Percentiles rank a stretch among this genome's conserved stretches.
Conservation (phyloP, 2,113 vertebrate species). For the Prinia subflava region DNA sequence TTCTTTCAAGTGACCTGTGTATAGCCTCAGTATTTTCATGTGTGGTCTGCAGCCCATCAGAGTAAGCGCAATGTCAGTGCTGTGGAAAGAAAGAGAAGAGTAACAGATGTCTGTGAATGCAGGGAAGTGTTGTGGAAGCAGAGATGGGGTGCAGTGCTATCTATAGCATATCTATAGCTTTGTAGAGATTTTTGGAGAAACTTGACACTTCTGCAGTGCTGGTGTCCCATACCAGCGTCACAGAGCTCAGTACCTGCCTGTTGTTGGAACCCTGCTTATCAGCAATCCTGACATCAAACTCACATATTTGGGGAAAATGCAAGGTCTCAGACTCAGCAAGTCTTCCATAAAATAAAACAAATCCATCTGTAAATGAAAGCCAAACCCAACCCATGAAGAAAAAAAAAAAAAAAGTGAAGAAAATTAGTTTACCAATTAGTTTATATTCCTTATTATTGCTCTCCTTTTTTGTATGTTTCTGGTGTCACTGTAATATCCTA, state of each 20-base stretch:
- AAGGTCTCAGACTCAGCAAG: not conserved
- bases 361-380: not conserved
- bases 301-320: not conserved
- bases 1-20: not conserved
- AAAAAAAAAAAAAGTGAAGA: not conserved
- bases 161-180: not conserved
- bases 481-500: not conserved
- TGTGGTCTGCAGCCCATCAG: not conserved
- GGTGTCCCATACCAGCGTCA: accelerated
- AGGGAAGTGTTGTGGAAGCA: not conserved
- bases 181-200: not conserved
- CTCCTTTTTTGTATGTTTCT: not conserved
- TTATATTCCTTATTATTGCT: not conserved
- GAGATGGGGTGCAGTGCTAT: not conserved
- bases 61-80: not conserved
- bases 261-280: not conserved
- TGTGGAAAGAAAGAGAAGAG: not conserved
- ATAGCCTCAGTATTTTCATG: not conserved
- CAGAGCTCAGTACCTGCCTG: accelerated
- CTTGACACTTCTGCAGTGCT: not conserved
- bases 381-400: not conserved
- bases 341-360: not conserved
- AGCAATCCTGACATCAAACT: not conserved
- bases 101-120: not conserved
- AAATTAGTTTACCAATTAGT: not conserved